A percentile compares a stretch with the other conserved stretches of the same genome.
These are phyloP conservation scores for Olivierus martensii DNA, from an alignment of 1,140 invertebrate genomes.

Conservation along the genomic window DNA sequence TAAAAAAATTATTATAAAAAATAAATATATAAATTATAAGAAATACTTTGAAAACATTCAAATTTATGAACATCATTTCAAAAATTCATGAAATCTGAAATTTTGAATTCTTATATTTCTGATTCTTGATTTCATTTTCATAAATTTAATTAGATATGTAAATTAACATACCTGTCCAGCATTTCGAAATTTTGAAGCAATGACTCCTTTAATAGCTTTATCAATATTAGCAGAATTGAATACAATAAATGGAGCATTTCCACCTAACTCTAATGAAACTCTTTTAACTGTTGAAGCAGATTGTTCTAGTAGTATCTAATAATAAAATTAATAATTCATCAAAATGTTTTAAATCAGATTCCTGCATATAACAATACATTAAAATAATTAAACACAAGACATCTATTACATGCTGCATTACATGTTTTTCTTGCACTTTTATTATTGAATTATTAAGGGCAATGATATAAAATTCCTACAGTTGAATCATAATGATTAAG, in stretches of 20 bases:
- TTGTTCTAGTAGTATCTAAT: constrained; percentile 63
- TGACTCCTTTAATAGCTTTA: constrained; percentile 67
- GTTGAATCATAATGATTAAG: no score
- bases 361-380: no score
- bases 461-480: no score
- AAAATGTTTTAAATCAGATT: no score
- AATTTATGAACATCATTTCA: background rate
- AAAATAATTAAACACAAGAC: no score
- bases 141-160: background rate
- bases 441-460: no score
- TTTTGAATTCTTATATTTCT: background rate
- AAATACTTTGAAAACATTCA: no score
- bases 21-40: no score
- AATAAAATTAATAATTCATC: no score
- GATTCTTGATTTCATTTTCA: background rate
- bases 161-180: constrained; percentile 54
- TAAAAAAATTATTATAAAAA: no score
- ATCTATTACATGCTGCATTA: no score
- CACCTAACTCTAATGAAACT: constrained; percentile 83
- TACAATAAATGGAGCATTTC: constrained; percentile 97
- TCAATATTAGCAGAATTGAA: constrained; percentile 88
- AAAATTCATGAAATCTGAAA: background rate
- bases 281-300: constrained; percentile 77
- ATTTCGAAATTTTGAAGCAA: constrained; percentile 89
- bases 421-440: no score